Percentiles rank a stretch among this genome's conserved stretches.
These are phyloP conservation scores for Timema podura DNA, from an alignment of 2,888 invertebrate species.

Conservation along the genomic window DNA sequence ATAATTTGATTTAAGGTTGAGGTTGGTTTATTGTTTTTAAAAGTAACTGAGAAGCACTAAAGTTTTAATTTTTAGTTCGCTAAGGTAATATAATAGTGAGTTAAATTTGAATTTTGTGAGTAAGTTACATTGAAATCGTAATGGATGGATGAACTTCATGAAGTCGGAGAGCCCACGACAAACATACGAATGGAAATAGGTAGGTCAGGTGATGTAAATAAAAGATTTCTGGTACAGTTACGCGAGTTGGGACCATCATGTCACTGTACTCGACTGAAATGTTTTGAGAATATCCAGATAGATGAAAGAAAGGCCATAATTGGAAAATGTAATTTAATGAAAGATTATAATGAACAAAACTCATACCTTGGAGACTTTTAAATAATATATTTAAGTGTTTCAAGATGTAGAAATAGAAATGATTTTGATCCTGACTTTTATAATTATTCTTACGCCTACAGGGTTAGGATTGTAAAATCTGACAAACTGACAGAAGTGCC, in stretches of 20 bases:
- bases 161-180: background rate
- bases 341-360: slow-evolving; percentile 2
- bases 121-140: background rate
- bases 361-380: background rate
- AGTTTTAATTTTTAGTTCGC: background rate
- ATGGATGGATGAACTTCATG: background rate
- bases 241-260: background rate
- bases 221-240: background rate
- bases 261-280: slow-evolving; percentile 8
- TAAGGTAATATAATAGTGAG: background rate
- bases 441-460: background rate
- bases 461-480: background rate
- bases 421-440: background rate
- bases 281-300: background rate
- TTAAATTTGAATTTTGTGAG: background rate
- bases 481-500: background rate
- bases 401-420: background rate
- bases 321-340: background rate
- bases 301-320: background rate
- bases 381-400: background rate
- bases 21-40: background rate
- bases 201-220: background rate
- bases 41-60: background rate
- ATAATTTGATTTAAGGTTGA: background rate
- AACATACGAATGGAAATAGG: background rate